These are phyloP conservation scores for Sminthurides bifidus DNA, from an alignment of 1,140 invertebrate genomes.

Conservation along the genomic window DNA sequence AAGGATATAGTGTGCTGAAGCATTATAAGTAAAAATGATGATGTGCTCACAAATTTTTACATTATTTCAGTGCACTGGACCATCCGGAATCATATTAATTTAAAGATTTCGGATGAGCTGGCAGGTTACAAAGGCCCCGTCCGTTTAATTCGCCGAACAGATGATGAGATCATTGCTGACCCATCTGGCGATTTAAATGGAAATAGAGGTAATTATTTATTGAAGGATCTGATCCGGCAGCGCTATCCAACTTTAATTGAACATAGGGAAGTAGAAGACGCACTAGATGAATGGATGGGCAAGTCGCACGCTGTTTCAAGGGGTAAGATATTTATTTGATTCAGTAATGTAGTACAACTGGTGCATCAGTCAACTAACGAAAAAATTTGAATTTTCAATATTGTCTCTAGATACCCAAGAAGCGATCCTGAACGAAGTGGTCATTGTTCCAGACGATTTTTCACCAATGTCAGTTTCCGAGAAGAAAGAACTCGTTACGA, in stretches of 20 bases:
- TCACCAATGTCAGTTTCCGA: neutral
- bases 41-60: constrained; percentile 16
- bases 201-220: constrained; percentile 75
- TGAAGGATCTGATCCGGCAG: constrained; percentile 56
- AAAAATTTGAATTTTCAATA: neutral
- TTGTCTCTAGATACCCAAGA: neutral
- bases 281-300: constrained; percentile 48
- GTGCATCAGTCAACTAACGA: neutral
- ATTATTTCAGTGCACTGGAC: constrained; percentile 39
- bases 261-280: constrained; percentile 38
- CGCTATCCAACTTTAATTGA: constrained; percentile 63
- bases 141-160: constrained; percentile 65
- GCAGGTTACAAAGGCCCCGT: constrained; percentile 65
- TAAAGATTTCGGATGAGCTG: constrained; percentile 64
- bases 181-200: constrained; percentile 45
- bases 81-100: constrained; percentile 67
- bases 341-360: neutral
- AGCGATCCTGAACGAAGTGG: neutral
- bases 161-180: constrained; percentile 54
- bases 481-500: constrained; percentile 9
- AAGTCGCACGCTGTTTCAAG: constrained; percentile 12
- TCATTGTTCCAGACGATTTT: constrained; percentile 8
- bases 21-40: constrained; percentile 26
- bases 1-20: neutral
- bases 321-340: neutral